Percentiles rank a stretch among this genome's conserved stretches.
These are phyloP conservation scores for Himalopsyche phryganea DNA, from an alignment of 1,140 invertebrate genomes.

Conservation along the genomic window DNA sequence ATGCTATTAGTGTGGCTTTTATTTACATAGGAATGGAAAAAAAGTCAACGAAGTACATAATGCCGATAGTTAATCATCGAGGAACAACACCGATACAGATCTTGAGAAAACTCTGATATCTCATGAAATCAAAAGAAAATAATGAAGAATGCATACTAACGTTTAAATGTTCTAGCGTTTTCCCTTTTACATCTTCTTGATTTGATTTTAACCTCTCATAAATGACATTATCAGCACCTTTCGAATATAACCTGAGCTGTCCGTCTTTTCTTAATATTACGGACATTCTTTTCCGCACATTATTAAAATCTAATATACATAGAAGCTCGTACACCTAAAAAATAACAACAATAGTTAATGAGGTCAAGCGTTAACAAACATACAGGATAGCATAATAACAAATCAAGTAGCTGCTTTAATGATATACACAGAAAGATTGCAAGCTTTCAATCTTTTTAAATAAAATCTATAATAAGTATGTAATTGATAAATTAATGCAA, in stretches of 20 bases:
- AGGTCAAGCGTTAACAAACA: too few species aligned
- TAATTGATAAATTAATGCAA: too few species aligned
- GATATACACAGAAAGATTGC: not conserved
- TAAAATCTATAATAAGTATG: too few species aligned
- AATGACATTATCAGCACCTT: slow-evolving; percentile 98
- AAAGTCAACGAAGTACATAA: too few species aligned
- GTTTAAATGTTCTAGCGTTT: slow-evolving; percentile 92
- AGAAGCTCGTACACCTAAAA: slow-evolving; percentile 80
- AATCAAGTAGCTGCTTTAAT: not conserved
- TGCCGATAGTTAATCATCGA: too few species aligned
- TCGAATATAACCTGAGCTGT: slow-evolving; percentile 89
- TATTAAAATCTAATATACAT: slow-evolving; percentile 98
- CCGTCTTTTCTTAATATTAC: slow-evolving; percentile 88
- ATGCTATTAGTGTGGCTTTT: too few species aligned
- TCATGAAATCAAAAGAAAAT: not conserved
- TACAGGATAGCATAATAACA: too few species aligned
- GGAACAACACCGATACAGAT: too few species aligned
- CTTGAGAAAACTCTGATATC: too few species aligned
- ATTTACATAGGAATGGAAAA: too few species aligned
- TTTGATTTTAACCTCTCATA: slow-evolving; percentile 83
- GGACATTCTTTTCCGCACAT: slow-evolving; percentile 98
- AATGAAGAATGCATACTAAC: slow-evolving; percentile 61
- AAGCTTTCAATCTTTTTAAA: too few species aligned
- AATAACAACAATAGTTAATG: too few species aligned
- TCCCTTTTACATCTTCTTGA: slow-evolving; percentile 71